Base-by-base conservation (phyloP, 2,797 vertebrate genomes). In the Sphenodon punctatus region DNA sequence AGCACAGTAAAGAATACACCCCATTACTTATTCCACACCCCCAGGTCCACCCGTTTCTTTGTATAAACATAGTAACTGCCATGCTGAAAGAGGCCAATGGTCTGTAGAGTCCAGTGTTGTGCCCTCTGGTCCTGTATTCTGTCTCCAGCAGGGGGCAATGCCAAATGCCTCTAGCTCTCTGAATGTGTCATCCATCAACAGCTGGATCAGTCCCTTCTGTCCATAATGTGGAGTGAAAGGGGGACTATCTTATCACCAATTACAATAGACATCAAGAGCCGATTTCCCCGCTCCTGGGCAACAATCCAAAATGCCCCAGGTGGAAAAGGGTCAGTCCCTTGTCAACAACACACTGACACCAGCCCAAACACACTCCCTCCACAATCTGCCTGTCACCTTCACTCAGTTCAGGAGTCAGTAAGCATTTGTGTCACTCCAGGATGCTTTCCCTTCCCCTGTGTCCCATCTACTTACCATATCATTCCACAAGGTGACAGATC, bases 391-490 rank as follows among this genome's bases (percentile, higher is more conserved):
- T 87, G 86, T 86, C 80, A 0, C 58, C 8, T 9, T 34, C 0
- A 0, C 89, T 91, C 78, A 49, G 63, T 85, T 91, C 85, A 84
- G 85, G 73, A 67, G 85, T 90, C 88, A 74, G 36, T 76, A 16
- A n/a, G 60, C 70, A 64, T 91, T 86, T 90, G 67, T 85, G 71
- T 91, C 78, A 80, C 78, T 80, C 0, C 0, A 30, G 4, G 2
- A 43, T 42, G 27, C n/a, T 69, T 60, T 67, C 49, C 22, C 41
- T 0, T 0, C n/a, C 32, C 14, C 66, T 4, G 2, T 27, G 20
- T 41, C 58, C 48, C 15, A 11, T 41, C 17, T 3, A 10, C 27
- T 63, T 69, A 72, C 69, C 51, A 49, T 23, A 13, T 22, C 36
- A 11, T 71, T 42, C 43, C 19, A 64, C 59, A 79, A 65, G 42